phyloP scores from a whole-genome alignment of 2,888 invertebrate genomes.

The Cosmorhoe ocellata region DNA sequence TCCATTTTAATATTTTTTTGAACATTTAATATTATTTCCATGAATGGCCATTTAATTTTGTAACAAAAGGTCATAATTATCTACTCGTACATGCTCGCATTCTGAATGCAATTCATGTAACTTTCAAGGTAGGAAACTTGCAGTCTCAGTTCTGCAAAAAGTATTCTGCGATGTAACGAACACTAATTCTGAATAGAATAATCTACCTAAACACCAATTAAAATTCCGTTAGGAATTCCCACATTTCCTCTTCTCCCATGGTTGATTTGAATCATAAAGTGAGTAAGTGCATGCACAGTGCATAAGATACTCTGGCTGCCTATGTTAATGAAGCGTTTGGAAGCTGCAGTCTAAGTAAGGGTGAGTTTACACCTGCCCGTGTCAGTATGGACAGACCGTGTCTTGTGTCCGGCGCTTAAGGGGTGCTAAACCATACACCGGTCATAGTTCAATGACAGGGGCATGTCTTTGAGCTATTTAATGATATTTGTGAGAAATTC shows the following conservation, averaged over 20 bases:
- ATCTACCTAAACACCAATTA: slow-evolving; percentile 18
- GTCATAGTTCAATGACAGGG: slow-evolving; percentile 49
- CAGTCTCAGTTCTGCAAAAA: no score
- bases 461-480: slow-evolving; percentile 38
- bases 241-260: slow-evolving; percentile 68
- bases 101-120: no score
- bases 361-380: slow-evolving; percentile 60
- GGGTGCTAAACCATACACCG: slow-evolving; percentile 43
- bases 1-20: background rate
- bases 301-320: slow-evolving; percentile 68
- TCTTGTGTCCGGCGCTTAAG: slow-evolving; percentile 29
- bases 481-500: slow-evolving; percentile 11
- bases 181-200: no score
- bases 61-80: no score
- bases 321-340: slow-evolving; percentile 68
- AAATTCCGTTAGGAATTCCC: slow-evolving; percentile 78
- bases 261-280: slow-evolving; percentile 81
- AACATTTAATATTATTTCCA: background rate
- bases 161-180: no score
- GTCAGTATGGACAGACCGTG: slow-evolving; percentile 30
- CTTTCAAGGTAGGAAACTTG: no score
- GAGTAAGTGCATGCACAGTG: slow-evolving; percentile 75
- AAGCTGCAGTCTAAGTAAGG: slow-evolving; percentile 54
- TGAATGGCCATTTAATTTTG: background rate
- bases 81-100: no score